phyloP scores from a whole-genome alignment of 1,140 invertebrate genomes.

The Saxidomus purpurata region DNA sequence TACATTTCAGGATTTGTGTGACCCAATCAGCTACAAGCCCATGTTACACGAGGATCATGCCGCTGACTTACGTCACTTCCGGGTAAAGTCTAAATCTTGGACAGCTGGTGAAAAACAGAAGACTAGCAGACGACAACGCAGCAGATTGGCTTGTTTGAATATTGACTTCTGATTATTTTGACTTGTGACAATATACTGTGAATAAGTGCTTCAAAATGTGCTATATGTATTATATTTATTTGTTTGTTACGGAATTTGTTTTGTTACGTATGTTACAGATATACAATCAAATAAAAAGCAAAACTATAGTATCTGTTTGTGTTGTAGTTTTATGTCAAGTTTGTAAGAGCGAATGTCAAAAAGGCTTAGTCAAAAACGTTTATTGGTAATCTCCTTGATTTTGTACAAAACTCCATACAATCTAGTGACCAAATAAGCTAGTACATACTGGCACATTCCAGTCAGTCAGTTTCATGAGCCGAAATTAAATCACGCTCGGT shows the following conservation, averaged over 20 bases:
- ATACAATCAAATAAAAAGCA: too few species aligned
- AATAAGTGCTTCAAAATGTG: background rate
- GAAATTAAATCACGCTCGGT: too few species aligned
- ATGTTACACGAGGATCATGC: slow-evolving; percentile 87
- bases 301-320: too few species aligned
- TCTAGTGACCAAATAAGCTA: too few species aligned
- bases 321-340: too few species aligned
- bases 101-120: slow-evolving; percentile 73
- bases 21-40: slow-evolving; percentile 44
- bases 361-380: too few species aligned
- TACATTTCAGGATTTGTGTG: slow-evolving; percentile 31
- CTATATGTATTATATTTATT: background rate
- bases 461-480: too few species aligned
- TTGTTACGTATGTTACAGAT: too few species aligned
- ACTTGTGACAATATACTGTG: background rate
- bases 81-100: slow-evolving; percentile 92
- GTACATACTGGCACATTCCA: too few species aligned
- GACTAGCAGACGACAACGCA: slow-evolving; percentile 45
- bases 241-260: background rate
- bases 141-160: slow-evolving; percentile 4
- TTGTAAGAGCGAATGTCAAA: too few species aligned
- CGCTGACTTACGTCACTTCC: slow-evolving; percentile 91
- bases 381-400: too few species aligned
- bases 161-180: slow-evolving; percentile 1
- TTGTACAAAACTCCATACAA: too few species aligned